phyloP scores from a whole-genome alignment of 2,113 vertebrate genomes.

The Dipodomys stephensi region DNA sequence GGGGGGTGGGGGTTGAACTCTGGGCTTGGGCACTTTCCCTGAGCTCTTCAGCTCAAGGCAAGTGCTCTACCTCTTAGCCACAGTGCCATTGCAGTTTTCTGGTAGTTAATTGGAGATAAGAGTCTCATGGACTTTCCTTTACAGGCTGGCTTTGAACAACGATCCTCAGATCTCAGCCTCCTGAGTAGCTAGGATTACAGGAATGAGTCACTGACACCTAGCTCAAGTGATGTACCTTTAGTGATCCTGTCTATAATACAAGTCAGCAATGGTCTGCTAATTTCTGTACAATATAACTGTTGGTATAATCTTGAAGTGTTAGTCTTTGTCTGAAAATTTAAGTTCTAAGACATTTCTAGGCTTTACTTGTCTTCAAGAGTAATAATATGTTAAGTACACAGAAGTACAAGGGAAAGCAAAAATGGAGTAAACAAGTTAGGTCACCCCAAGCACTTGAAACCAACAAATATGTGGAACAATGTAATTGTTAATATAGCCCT shows the following conservation, averaged over 20 bases:
- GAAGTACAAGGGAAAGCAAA: background rate
- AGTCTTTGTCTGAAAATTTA: constrained; percentile 40
- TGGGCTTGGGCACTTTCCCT: no score
- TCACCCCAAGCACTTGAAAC: background rate
- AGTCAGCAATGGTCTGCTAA: background rate
- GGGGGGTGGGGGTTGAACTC: no score
- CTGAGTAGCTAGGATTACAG: no score
- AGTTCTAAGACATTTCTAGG: constrained; percentile 7
- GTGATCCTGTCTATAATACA: constrained; percentile 65
- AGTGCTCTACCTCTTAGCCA: no score
- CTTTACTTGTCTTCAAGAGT: background rate
- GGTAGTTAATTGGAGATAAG: no score
- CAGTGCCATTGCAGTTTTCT: no score
- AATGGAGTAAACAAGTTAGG: background rate
- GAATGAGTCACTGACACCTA: no score
- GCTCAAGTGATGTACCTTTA: constrained; percentile 46
- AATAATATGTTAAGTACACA: constrained; percentile 3
- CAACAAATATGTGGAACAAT: background rate
- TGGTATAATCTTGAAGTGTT: constrained; percentile 20
- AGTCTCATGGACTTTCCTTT: no score
- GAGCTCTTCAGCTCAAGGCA: no score
- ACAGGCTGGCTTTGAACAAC: no score
- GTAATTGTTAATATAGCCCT: background rate
- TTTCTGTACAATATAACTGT: constrained; percentile 14
- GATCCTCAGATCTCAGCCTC: no score